Evolutionary conservation across 2,797 vertebrate genomes (phyloP), one percentile per base, ranked within the genome.

Genomic region (Brotula barbata): DNA sequence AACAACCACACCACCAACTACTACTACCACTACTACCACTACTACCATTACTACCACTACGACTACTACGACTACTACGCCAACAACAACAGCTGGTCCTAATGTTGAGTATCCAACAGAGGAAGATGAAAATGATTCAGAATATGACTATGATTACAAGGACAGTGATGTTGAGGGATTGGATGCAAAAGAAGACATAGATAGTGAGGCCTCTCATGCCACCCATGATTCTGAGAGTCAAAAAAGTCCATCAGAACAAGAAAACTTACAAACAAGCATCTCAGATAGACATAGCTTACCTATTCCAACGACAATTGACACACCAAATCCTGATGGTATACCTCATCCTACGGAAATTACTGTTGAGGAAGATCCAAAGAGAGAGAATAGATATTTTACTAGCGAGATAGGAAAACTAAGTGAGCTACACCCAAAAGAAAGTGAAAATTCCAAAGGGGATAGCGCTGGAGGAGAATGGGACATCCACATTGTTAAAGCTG

Each of bases 131-230:
- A 50, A 31, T 0, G 64, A 48, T 23, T 25, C 13, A 37, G 58
- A 82, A 12, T 77, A 75, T 48, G 67, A 71, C 52, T 80, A 78
- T 53, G 22, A 75, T 58, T 50, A 82, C 41, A 77, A 80, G 2
- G 64, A 76, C 3, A 40, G 25, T n/a, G 64, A n/a, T n/a, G n/a
- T n/a, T n/a, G n/a, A 60, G 31, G 58, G 6, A 47, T 41, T 69
- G n/a, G 65, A 84, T 68, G 36, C 42, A 34, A 63, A 52, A 5
- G 51, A 79, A 56, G 58, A 82, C 64, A 36, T 58, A 39, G 66
- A 54, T 13, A 66, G 12, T 44, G 36, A 73, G 71, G 62, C 6
- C 1, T 36, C 13, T 59, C 19, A 46, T 49, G 53, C 47, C 22
- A 68, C 55, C 17, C 43, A 64, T 28, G 25, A 71, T 60, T 19